Base-by-base conservation (phyloP, 92 coral and sea anemone species). In the Epizoanthus ramosus region DNA sequence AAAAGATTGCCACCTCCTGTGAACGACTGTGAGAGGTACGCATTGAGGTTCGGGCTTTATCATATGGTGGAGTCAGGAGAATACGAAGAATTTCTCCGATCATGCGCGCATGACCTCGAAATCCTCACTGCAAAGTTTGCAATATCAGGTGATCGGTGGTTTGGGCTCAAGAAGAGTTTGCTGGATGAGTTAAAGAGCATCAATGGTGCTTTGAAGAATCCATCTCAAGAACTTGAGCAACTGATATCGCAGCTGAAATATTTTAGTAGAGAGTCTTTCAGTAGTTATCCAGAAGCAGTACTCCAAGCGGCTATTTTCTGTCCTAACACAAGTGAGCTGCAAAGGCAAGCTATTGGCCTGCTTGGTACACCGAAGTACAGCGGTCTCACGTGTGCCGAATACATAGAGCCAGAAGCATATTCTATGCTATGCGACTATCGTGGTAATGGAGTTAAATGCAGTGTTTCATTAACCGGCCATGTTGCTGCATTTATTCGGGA, bases 281-380 rank as follows among this genome's bases (percentile, higher is more conserved):
- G 3, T 19, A 35, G 41, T 43, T 39, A 17, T 54, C 9, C 37
- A 9, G 58, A 76, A 60, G 68, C 24, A 35, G 53, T 59, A 10
- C 45, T 76, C 39, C 70, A 76, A 28, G 81, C 70, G 10, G 81
- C 81, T 16, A 21, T 35, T 8, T 59, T 37, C 50, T 76, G 70
- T 56, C 24, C 81, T 8, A 57, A 59, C 10, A 64, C 64, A 76
- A 59, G 63, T 17, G 81, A 76, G 24, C 52, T 58, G 0, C 81
- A 57, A 37, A 76, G 63, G 50, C 81, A 76, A 76, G 39, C 69
- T 22, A 8, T 31, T 43, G 37, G 59, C 31, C 57, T 60, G 8
- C 50, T 76, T 33, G 23, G 69, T 16, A 76, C 81, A 76, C 57
- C 81, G 0, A 59, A 76, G 69, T 76, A 76, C 81, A 33, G 39